Conservation (phyloP, 2,797 vertebrate species). For the Helarctos malayanus region DNA sequence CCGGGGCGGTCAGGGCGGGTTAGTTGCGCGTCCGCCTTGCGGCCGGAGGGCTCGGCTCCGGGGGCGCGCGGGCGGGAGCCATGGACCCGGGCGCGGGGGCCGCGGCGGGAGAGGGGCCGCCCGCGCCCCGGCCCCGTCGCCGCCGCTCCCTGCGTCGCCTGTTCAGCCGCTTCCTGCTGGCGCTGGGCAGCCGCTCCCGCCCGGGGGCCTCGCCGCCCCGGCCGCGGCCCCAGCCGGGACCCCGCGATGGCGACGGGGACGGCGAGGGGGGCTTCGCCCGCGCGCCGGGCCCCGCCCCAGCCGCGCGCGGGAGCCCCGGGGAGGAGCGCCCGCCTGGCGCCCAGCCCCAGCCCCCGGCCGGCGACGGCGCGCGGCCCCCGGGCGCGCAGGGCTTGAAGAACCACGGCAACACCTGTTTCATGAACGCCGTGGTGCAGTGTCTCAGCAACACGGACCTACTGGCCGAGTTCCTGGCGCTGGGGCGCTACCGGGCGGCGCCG, state of each 20-base stretch:
- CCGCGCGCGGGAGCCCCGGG: conserved; percentile 65
- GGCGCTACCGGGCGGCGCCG: conserved; percentile 88
- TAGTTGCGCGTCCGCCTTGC: neutral
- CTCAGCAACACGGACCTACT: conserved; percentile 97
- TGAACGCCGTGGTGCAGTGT: conserved; percentile 98
- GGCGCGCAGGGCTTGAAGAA: conserved; percentile 96
- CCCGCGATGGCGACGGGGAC: conserved; percentile 61
- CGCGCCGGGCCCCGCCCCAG: conserved; percentile 14
- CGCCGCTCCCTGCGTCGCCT: conserved; percentile 83
- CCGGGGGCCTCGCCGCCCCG: conserved; percentile 64
- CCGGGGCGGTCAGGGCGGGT: neutral
- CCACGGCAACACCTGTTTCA: conserved; percentile 98
- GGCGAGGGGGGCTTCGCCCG: conserved; percentile 81
- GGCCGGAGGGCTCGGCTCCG: neutral
- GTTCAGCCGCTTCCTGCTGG: conserved; percentile 78
- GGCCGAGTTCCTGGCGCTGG: conserved; percentile 95
- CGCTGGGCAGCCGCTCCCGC: conserved; percentile 79
- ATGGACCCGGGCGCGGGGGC: conserved; percentile 72
- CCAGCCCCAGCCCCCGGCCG: conserved; percentile 75
- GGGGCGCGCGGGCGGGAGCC: conserved; percentile 74
- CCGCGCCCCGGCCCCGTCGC: conserved; percentile 85
- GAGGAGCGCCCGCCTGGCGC: conserved; percentile 46
- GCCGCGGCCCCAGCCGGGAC: conserved; percentile 32
- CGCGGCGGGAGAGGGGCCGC: neutral
- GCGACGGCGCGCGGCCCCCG: conserved; percentile 90